Percentiles rank a stretch among this genome's conserved stretches.
Evolutionary conservation across 1,140 invertebrate species (phyloP).

Genomic region (Cataglyphis hispanica): DNA sequence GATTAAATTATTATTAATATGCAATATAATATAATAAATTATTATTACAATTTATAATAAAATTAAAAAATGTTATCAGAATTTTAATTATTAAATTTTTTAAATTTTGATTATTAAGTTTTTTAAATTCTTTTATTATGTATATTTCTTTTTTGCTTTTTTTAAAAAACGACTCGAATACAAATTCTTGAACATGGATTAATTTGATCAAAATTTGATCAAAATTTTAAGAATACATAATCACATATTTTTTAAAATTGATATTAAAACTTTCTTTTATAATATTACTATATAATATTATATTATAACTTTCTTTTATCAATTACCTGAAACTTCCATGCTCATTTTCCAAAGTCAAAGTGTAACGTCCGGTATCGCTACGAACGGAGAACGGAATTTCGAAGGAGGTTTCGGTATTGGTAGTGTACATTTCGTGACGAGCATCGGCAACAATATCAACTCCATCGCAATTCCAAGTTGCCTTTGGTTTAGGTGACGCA

Average conservation of each 20-base stretch:
- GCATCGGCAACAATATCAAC: conserved; percentile 88
- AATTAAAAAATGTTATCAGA: not conserved
- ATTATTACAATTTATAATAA: not conserved
- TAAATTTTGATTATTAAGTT: conserved; percentile 2
- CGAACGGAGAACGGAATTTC: conserved; percentile 95
- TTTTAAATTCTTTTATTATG: not conserved
- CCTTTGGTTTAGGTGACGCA: conserved; percentile 92
- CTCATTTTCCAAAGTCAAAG: conserved; percentile 94
- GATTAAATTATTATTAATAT: not conserved
- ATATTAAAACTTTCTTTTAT: not conserved
- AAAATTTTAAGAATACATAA: not conserved
- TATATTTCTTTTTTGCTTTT: too few relatives aligned
- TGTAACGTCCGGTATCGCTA: conserved; percentile 94
- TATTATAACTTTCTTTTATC: not conserved
- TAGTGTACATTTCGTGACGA: conserved; percentile 87
- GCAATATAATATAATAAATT: not conserved
- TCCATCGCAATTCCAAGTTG: conserved; percentile 97
- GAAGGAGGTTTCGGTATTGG: conserved; percentile 92
- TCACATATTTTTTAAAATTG: not conserved
- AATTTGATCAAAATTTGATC: not conserved
- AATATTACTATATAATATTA: conserved; percentile 5
- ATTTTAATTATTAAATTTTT: not conserved
- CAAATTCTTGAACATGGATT: not conserved
- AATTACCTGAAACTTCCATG: conserved; percentile 89
- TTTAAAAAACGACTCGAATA: too few relatives aligned